These are phyloP conservation scores for Apodemia hepburni DNA, from an alignment of 2,888 invertebrate species.

Conservation along the genomic window DNA sequence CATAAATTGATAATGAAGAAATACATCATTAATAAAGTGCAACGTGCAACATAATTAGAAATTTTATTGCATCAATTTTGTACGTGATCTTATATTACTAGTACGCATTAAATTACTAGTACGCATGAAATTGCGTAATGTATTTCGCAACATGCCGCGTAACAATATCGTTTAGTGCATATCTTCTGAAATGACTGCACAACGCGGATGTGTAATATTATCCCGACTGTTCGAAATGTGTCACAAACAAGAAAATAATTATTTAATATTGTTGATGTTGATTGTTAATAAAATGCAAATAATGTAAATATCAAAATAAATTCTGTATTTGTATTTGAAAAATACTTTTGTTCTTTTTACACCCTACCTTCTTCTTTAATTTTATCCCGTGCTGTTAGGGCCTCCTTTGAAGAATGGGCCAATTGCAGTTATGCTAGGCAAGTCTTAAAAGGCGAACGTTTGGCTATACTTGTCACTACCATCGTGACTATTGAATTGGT, in stretches of 20 bases:
- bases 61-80: too few relatives aligned
- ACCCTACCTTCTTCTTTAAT: not conserved
- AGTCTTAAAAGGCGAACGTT: too few relatives aligned
- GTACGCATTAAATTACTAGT: too few relatives aligned
- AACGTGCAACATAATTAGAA: not conserved
- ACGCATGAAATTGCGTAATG: too few relatives aligned
- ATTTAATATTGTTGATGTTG: conserved; percentile 88
- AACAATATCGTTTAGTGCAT: not conserved
- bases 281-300: conserved; percentile 89
- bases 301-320: conserved; percentile 86
- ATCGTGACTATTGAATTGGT: too few relatives aligned
- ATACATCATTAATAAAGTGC: not conserved
- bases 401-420: too few relatives aligned
- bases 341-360: conserved; percentile 8
- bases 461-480: too few relatives aligned
- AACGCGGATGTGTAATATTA: conserved; percentile 56
- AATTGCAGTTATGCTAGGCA: too few relatives aligned
- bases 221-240: conserved; percentile 68
- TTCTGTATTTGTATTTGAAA: conserved; percentile 86
- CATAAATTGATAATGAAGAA: not conserved
- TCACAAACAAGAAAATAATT: conserved; percentile 75
- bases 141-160: not conserved
- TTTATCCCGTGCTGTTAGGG: too few relatives aligned
- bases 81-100: too few relatives aligned
- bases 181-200: conserved; percentile 35